Evolutionary conservation across 1,140 invertebrate genomes (phyloP).

Genomic region (Drosophila takahashii): DNA sequence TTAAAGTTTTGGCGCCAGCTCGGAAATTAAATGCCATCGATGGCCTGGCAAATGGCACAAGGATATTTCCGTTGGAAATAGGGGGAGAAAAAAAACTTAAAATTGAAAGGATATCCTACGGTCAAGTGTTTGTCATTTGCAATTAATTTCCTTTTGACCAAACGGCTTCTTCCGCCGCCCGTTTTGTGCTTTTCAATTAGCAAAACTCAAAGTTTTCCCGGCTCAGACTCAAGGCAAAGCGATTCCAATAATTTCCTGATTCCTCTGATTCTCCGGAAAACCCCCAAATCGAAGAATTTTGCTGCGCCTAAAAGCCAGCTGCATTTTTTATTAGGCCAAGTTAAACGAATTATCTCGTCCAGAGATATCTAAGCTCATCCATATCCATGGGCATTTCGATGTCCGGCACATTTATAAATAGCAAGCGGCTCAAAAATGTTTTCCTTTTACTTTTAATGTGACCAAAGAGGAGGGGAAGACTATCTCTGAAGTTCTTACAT

Average conservation of each 20-base stretch:
- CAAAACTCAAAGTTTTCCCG: constrained; percentile 47
- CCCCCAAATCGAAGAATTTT: constrained; percentile 34
- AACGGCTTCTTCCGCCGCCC: constrained; percentile 61
- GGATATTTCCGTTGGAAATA: constrained; percentile 31
- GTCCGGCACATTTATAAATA: constrained; percentile 61
- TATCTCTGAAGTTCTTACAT: constrained; percentile 35
- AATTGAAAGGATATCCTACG: constrained; percentile 59
- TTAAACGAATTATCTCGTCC: constrained; percentile 64
- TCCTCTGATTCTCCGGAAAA: neutral
- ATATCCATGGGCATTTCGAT: constrained; percentile 33
- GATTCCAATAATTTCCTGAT: constrained; percentile 63
- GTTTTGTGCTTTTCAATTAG: constrained; percentile 63
- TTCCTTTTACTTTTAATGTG: constrained; percentile 68
- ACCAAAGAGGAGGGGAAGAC: neutral
- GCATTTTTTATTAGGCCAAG: constrained; percentile 69
- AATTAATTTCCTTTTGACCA: constrained; percentile 80
- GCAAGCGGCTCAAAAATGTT: constrained; percentile 58
- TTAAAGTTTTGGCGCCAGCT: constrained; percentile 61
- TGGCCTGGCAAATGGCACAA: constrained; percentile 52
- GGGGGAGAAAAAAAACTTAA: constrained; percentile 29
- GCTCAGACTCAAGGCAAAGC: constrained; percentile 54
- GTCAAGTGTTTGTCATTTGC: constrained; percentile 78
- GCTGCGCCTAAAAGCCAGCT: constrained; percentile 71
- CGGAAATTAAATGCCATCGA: constrained; percentile 81
- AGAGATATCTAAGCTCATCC: constrained; percentile 38